Conservation (phyloP, 2,797 vertebrate species). For the Channallabes apus region DNA sequence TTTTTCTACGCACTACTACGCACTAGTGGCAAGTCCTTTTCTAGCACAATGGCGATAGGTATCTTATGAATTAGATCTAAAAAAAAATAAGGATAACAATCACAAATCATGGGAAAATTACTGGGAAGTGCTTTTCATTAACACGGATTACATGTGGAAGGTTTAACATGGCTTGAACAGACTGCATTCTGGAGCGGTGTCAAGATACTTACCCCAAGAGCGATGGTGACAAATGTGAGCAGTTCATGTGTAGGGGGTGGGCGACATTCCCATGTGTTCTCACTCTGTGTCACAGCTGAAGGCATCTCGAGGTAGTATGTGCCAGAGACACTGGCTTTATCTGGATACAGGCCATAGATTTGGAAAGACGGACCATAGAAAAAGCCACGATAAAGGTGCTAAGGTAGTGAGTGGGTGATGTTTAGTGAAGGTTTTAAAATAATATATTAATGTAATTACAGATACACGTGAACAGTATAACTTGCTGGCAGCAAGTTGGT, state of each 20-base stretch:
- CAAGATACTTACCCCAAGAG: slow-evolving; percentile 62
- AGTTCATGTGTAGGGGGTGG: slow-evolving; percentile 29
- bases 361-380: slow-evolving; percentile 33
- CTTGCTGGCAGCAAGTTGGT: background rate
- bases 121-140: slow-evolving; percentile 63
- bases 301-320: slow-evolving; percentile 69
- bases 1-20: background rate
- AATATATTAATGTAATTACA: background rate
- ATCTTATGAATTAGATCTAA: slow-evolving; percentile 57
- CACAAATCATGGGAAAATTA: slow-evolving; percentile 58
- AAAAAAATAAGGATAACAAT: slow-evolving; percentile 37
- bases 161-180: slow-evolving; percentile 53
- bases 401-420: background rate
- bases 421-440: slow-evolving; percentile 1
- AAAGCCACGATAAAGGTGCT: background rate
- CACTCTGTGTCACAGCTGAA: slow-evolving; percentile 30
- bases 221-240: slow-evolving; percentile 71
- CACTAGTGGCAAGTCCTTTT: background rate
- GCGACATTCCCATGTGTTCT: slow-evolving; percentile 63
- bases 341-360: slow-evolving; percentile 66
- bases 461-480: background rate
- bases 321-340: slow-evolving; percentile 66
- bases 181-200: slow-evolving; percentile 51
- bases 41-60: slow-evolving; percentile 32
- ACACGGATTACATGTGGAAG: slow-evolving; percentile 55